Percentiles rank a stretch among this genome's conserved stretches.
phyloP scores from a whole-genome alignment of 2,797 vertebrate genomes.

The Melanotaenia maccullochi region DNA sequence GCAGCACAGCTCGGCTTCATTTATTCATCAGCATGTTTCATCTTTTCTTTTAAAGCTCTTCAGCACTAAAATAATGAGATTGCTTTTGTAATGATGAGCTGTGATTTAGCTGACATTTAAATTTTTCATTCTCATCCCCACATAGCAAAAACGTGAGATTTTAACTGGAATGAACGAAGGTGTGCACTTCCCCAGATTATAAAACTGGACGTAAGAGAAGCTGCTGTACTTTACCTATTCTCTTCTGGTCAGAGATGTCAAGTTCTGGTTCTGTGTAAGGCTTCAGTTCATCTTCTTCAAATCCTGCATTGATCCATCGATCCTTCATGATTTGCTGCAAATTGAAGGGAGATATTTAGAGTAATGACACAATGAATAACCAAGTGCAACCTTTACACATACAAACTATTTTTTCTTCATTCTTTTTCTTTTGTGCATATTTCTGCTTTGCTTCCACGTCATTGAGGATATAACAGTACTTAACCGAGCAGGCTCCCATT shows the following conservation, averaged over 20 bases:
- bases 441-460: neutral
- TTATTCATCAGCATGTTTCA: constrained; percentile 63
- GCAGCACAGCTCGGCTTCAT: constrained; percentile 45
- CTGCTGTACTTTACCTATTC: constrained; percentile 88
- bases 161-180: neutral
- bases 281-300: constrained; percentile 97
- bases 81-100: neutral
- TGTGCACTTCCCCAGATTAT: neutral
- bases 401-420: neutral
- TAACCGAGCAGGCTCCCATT: constrained; percentile 6
- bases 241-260: constrained; percentile 97
- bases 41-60: constrained; percentile 42
- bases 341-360: constrained; percentile 3
- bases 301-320: constrained; percentile 97
- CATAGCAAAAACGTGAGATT: neutral
- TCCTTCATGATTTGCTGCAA: constrained; percentile 99
- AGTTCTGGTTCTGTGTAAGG: constrained; percentile 94
- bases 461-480: neutral
- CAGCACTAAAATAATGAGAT: constrained; percentile 24
- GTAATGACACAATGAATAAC: neutral
- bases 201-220: neutral
- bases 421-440: too few species aligned
- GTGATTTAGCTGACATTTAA: neutral
- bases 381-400: neutral
- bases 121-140: neutral